Evolutionary conservation across 2,888 invertebrate species (phyloP), one percentile per base, ranked within the genome.

Genomic region (Drosophila ochracea): DNA sequence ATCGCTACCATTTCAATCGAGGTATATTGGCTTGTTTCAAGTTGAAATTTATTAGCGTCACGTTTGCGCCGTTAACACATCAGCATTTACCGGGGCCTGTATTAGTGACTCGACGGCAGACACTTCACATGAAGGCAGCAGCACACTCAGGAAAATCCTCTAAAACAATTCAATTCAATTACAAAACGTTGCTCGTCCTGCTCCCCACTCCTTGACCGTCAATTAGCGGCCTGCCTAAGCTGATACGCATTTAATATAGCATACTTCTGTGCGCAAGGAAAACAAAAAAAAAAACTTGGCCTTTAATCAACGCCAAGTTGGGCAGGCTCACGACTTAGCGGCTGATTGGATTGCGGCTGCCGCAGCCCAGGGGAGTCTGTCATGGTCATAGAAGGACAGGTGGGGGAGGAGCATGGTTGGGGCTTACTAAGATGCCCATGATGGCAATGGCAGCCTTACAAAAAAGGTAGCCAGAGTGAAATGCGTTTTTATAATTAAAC

Each of bases 141-240:
- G 7, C 13, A 21, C 75, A 70, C 76, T 73, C 68, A 67, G 43
- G 33, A 78, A 75, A 83, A 66, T 75, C 74, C 89, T 78, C 87
- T 82, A 84, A 85, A 89, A 82, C 89, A 89, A 85, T 84, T 84
- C 82, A 79, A 87, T 84, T 85, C 76, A 89, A 85, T 89, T 89
- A 80, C 50, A 78, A 89, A 83, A 69, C 64, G 59, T 54, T 58
- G 43, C 61, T 30, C 53, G 43, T 21, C 28, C 30, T 11, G n/a
- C 21, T 5, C 16, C 55, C 30, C 59, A n/a, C 35, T 4, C 28
- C 30, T 13, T 4, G 30, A 16, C 39, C 62, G 25, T 68, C 85
- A 83, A 78, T 88, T 83, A 83, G 78, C 68, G 68, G 31, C n/a
- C 68, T 64, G 71, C 55, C 86, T 71, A 63, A 77, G 82, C 65